These are phyloP conservation scores for Caiman crocodilus DNA, from an alignment of 2,797 vertebrate genomes.

Conservation along the genomic window DNA sequence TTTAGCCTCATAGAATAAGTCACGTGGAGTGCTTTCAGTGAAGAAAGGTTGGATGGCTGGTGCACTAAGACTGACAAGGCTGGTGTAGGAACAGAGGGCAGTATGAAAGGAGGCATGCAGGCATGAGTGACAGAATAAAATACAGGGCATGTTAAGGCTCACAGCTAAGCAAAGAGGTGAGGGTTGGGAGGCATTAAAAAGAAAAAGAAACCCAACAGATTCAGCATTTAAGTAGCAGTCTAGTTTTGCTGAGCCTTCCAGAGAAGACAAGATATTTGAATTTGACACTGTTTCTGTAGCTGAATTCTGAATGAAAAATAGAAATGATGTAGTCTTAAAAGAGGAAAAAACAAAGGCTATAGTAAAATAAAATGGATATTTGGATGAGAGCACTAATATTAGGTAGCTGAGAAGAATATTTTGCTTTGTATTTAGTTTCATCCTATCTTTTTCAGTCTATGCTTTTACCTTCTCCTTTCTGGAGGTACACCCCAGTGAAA, in stretches of 20 bases:
- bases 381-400: not conserved
- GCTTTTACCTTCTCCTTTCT: too few relatives aligned
- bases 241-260: not conserved
- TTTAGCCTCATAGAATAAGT: not conserved
- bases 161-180: not conserved
- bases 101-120: not conserved
- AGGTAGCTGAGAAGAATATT: too few relatives aligned
- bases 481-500: too few relatives aligned
- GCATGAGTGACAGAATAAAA: not conserved
- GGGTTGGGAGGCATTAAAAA: constrained; percentile 12
- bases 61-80: not conserved
- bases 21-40: not conserved
- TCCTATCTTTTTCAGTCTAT: too few relatives aligned
- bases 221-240: not conserved
- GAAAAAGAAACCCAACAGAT: not conserved
- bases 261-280: not conserved
- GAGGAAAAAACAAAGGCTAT: not conserved
- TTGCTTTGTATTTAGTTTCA: too few relatives aligned
- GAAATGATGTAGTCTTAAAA: not conserved
- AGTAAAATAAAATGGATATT: not conserved
- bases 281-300: not conserved
- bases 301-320: not conserved
- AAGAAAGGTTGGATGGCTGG: not conserved
- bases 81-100: not conserved
- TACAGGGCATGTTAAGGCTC: not conserved